Percentiles rank a stretch among this genome's conserved stretches.
phyloP scores from a whole-genome alignment of 2,888 invertebrate species.

The Lasius fuliginosus region DNA sequence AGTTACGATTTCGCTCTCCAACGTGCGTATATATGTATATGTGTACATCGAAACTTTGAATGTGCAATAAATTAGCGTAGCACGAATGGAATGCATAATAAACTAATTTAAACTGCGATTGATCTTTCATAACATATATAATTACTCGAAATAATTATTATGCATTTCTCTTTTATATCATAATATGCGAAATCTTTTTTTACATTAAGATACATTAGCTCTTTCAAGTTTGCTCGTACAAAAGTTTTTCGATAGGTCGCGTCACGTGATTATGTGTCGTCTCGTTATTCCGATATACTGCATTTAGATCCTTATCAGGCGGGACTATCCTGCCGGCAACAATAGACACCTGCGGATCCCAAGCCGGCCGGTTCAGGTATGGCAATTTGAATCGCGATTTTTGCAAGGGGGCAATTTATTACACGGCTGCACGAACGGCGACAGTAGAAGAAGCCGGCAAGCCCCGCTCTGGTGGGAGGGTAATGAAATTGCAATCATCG shows the following conservation, averaged over 20 bases:
- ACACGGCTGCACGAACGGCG: constrained; percentile 71
- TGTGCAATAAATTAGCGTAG: constrained; percentile 45
- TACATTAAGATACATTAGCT: not conserved
- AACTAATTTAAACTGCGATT: constrained; percentile 43
- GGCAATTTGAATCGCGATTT: constrained; percentile 79
- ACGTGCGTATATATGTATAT: not conserved
- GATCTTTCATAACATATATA: constrained; percentile 11
- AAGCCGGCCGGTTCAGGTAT: constrained; percentile 54
- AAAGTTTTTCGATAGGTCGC: not conserved
- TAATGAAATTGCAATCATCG: constrained; percentile 85
- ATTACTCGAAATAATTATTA: constrained; percentile 41
- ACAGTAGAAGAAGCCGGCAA: constrained; percentile 62
- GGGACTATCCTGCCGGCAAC: constrained; percentile 45
- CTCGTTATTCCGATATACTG: constrained; percentile 47
- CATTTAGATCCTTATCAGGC: constrained; percentile 46
- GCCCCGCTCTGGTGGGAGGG: constrained; percentile 67
- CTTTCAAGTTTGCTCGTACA: not conserved
- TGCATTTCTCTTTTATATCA: constrained; percentile 17
- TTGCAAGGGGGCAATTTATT: constrained; percentile 78
- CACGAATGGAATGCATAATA: constrained; percentile 40
- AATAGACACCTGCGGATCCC: constrained; percentile 52
- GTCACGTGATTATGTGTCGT: constrained; percentile 43
- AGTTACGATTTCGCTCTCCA: constrained; percentile 47
- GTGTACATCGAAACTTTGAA: constrained; percentile 35
- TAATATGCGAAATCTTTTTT: not conserved